These are phyloP conservation scores for Syngnathus floridae DNA, from an alignment of 2,113 vertebrate genomes.

Conservation along the genomic window DNA sequence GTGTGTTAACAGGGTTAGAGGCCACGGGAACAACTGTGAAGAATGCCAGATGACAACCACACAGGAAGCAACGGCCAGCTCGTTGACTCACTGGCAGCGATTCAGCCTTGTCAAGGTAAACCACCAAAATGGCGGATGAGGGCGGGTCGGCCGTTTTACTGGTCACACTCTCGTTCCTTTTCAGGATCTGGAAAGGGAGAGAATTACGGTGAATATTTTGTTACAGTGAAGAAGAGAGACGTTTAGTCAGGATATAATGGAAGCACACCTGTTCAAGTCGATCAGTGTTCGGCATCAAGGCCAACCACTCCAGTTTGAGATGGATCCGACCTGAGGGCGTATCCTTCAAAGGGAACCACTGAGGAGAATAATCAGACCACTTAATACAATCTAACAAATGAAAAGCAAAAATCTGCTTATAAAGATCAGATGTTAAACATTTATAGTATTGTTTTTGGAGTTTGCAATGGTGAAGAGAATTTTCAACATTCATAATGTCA, in stretches of 20 bases:
- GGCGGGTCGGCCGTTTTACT: conserved; percentile 74
- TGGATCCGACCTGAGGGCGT: conserved; percentile 75
- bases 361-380: conserved; percentile 5
- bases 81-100: conserved; percentile 77
- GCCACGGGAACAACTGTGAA: conserved; percentile 11
- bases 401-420: not conserved
- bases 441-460: not conserved
- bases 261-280: conserved; percentile 76
- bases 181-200: conserved; percentile 67
- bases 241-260: not conserved
- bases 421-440: not conserved
- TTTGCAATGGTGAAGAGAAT: not conserved
- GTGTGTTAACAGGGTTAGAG: conserved; percentile 3
- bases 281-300: conserved; percentile 67
- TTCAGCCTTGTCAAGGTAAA: conserved; percentile 87
- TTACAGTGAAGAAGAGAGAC: not conserved
- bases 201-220: not conserved
- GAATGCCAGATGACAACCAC: conserved; percentile 42
- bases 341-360: conserved; percentile 86
- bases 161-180: conserved; percentile 69
- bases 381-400: not conserved
- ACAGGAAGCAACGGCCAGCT: conserved; percentile 47
- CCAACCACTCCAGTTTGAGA: conserved; percentile 83
- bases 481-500: too few species aligned
- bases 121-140: conserved; percentile 81